These are phyloP conservation scores for Schrankia costaestrigalis DNA, from an alignment of 2,888 invertebrate genomes.

Conservation along the genomic window DNA sequence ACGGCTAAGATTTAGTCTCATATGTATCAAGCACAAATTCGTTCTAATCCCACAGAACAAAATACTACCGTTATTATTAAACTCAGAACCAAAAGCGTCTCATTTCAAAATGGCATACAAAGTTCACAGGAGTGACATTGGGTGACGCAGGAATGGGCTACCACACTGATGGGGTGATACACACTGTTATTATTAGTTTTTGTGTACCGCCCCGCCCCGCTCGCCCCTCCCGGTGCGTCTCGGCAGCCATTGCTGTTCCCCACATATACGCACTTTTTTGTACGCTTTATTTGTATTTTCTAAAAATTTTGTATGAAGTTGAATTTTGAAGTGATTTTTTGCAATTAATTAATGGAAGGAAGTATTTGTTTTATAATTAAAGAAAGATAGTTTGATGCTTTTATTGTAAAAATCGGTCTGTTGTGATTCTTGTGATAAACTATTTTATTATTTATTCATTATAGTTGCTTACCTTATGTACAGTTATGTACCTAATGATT, in stretches of 20 bases:
- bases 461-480: too few relatives aligned
- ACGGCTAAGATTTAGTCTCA: too few relatives aligned
- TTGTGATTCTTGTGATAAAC: too few relatives aligned
- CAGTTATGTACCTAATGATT: too few relatives aligned
- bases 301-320: too few relatives aligned
- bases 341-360: too few relatives aligned
- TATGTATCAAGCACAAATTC: too few relatives aligned
- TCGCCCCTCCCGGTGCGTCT: constrained; percentile 47
- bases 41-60: constrained; percentile 17
- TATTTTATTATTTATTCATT: too few relatives aligned
- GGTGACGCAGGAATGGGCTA: constrained; percentile 60
- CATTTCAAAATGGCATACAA: constrained; percentile 59
- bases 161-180: constrained; percentile 72
- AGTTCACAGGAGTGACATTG: constrained; percentile 59
- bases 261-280: constrained; percentile 65
- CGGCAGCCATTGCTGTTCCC: constrained; percentile 75
- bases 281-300: constrained; percentile 53
- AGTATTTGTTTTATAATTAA: too few relatives aligned
- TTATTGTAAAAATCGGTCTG: too few relatives aligned
- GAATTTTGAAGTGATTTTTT: too few relatives aligned
- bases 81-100: constrained; percentile 33
- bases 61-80: constrained; percentile 32
- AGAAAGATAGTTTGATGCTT: too few relatives aligned
- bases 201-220: constrained; percentile 62
- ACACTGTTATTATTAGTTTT: constrained; percentile 79